Evolutionary conservation across 2,113 vertebrate genomes (phyloP).

Genomic region (Cinclus mexicanus): DNA sequence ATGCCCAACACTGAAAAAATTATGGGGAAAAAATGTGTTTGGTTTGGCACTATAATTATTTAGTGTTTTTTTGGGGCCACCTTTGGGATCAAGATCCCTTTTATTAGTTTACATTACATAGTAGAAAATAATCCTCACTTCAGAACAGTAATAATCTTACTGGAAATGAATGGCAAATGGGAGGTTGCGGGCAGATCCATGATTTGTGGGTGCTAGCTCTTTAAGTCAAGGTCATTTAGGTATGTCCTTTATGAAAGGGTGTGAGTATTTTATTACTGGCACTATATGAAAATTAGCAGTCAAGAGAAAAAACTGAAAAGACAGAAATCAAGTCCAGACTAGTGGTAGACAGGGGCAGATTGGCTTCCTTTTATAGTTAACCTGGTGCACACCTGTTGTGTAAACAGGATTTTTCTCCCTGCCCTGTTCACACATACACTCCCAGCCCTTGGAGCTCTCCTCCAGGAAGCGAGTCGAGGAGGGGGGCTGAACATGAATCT

Average conservation of each 20-base stretch:
- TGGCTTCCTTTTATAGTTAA: background rate
- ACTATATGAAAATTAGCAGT: background rate
- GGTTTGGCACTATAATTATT: background rate
- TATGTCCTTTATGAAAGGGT: background rate
- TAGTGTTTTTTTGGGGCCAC: background rate
- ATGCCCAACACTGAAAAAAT: background rate
- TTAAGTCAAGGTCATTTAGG: background rate
- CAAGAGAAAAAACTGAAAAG: background rate
- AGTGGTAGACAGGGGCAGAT: accelerated
- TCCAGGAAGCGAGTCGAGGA: accelerated
- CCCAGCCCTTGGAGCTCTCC: background rate
- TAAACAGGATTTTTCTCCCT: background rate
- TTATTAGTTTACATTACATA: background rate
- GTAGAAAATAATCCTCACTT: background rate
- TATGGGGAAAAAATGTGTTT: background rate
- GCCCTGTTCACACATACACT: accelerated
- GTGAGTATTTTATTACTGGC: background rate
- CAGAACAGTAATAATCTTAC: background rate
- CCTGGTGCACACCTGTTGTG: too few relatives aligned
- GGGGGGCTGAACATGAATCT: background rate
- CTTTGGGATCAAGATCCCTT: background rate
- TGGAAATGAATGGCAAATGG: background rate
- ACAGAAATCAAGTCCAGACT: background rate
- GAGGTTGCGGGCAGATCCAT: background rate
- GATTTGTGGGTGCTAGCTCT: background rate